phyloP scores from a whole-genome alignment of 2,113 vertebrate genomes.

The Misgurnus anguillicaudatus region DNA sequence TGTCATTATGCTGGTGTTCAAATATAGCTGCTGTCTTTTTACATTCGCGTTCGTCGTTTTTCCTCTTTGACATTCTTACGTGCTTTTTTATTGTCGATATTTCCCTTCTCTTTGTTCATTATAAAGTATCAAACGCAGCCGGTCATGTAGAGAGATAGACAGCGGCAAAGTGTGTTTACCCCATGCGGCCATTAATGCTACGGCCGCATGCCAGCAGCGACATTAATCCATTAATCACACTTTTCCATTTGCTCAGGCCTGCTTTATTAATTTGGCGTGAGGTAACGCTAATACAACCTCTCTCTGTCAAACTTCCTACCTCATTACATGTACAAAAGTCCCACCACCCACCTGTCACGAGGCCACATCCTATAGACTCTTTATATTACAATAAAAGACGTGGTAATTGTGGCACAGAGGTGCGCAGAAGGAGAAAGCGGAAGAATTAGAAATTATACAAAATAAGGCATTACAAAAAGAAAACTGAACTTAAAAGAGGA shows the following conservation, averaged over 20 bases:
- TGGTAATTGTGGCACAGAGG: slow-evolving; percentile 6
- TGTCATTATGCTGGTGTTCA: slow-evolving; percentile 17
- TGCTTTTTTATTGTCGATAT: slow-evolving; percentile 29
- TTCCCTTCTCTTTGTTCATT: slow-evolving; percentile 30
- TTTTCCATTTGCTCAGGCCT: slow-evolving; percentile 65
- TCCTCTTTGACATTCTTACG: slow-evolving; percentile 9
- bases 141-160: slow-evolving; percentile 29
- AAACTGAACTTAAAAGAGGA: not conserved
- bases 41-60: slow-evolving; percentile 19
- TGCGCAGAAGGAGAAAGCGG: not conserved
- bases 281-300: slow-evolving; percentile 57
- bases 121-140: slow-evolving; percentile 25
- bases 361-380: slow-evolving; percentile 35
- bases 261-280: slow-evolving; percentile 71
- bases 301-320: slow-evolving; percentile 52
- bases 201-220: slow-evolving; percentile 59
- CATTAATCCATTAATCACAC: slow-evolving; percentile 73
- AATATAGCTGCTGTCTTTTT: slow-evolving; percentile 25
- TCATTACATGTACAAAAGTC: slow-evolving; percentile 55
- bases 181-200: slow-evolving; percentile 37
- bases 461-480: not conserved
- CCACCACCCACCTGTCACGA: slow-evolving; percentile 43
- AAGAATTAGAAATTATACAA: not conserved
- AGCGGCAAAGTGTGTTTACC: slow-evolving; percentile 42
- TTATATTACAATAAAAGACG: slow-evolving; percentile 13